These are phyloP conservation scores for Elaphurus davidianus DNA, from an alignment of 2,113 vertebrate genomes.

Conservation along the genomic window DNA sequence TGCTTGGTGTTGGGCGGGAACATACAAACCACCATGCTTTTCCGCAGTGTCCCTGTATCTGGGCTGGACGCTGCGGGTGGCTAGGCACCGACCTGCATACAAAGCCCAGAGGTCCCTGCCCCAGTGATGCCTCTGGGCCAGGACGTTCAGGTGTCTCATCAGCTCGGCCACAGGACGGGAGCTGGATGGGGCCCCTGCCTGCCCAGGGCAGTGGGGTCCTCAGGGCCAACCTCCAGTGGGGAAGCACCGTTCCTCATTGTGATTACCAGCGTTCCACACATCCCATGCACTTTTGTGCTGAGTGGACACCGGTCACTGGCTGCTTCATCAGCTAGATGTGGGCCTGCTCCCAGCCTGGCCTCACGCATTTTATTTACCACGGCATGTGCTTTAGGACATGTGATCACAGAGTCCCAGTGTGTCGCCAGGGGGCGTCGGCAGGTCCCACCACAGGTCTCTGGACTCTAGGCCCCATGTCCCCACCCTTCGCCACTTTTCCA, in stretches of 20 bases:
- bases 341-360: neutral
- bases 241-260: neutral
- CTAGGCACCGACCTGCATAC: neutral
- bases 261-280: neutral
- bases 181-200: neutral
- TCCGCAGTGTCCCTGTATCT: neutral
- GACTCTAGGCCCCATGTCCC: too few relatives aligned
- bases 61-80: fast-evolving
- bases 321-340: neutral
- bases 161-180: neutral
- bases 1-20: neutral
- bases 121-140: neutral
- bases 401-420: fast-evolving
- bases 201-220: neutral
- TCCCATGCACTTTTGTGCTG: neutral
- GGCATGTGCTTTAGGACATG: neutral
- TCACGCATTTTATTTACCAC: neutral
- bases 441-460: neutral
- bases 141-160: neutral
- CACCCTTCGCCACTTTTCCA: neutral
- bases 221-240: neutral
- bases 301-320: neutral
- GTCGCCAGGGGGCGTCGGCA: fast-evolving
- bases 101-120: neutral
- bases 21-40: neutral